Conservation (phyloP, 2,797 vertebrate genomes). For the Oreortyx pictus region DNA sequence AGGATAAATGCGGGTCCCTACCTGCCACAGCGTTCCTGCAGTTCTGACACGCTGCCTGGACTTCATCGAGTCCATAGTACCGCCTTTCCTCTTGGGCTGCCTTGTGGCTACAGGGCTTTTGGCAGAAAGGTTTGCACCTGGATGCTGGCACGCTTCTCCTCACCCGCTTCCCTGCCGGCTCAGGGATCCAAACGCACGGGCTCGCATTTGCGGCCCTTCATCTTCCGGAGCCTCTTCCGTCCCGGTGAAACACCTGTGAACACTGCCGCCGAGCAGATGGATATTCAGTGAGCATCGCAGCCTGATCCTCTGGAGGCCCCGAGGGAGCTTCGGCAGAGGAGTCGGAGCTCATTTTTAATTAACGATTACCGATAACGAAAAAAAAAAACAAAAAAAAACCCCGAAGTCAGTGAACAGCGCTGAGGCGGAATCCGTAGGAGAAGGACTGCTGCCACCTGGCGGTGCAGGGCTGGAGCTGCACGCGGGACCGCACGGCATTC, state of each 20-base stretch:
- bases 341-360: neutral
- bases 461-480: neutral
- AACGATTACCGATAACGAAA: neutral
- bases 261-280: neutral
- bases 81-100: neutral
- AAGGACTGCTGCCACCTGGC: neutral
- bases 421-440: neutral
- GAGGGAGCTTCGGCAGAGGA: neutral
- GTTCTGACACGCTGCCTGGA: neutral
- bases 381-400: neutral
- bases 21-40: neutral
- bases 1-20: neutral
- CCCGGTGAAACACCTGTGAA: neutral
- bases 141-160: neutral
- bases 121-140: neutral
- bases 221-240: neutral
- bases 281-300: neutral
- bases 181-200: fast-evolving
- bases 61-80: neutral
- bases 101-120: neutral
- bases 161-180: no score
- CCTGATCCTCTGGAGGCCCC: neutral
- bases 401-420: neutral
- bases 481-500: neutral
- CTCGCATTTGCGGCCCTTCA: neutral